Evolutionary conservation across 2,797 vertebrate species (phyloP), one percentile per base, ranked within the genome.

Genomic region (Lepus oiostolus): DNA sequence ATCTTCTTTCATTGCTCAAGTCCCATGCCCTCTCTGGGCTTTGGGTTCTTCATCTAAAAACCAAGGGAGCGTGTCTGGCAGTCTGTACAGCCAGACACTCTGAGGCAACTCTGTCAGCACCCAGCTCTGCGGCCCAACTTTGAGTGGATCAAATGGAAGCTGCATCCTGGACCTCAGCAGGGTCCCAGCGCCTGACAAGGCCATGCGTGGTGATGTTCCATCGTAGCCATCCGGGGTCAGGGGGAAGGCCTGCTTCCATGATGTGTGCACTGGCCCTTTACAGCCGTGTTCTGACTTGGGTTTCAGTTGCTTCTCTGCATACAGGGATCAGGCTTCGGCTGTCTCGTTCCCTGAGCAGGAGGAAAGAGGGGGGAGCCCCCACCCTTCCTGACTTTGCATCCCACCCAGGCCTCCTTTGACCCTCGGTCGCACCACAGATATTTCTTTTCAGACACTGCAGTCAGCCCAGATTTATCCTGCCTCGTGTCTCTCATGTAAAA

Each of bases 401-500:
- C 58, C 58, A 91, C 88, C 50, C 42, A 80, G 54, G 58, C 11
- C 72, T 90, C 65, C 82, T 90, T 62, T 96, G 97, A 96, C 96
- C 94, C 90, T 74, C 81, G 90, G 84, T 83, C 9, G 0, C 63
- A 94, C 79, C 90, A 94, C 90, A 82, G 84, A 88, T 95, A 96
- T 96, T 95, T 94, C 95, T 96, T 95, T 94, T 93, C 85, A 93
- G 94, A 82, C 52, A 32, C 92, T 81, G 82, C 92, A 96, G 97
- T 93, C 93, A 94, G 94, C 76, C 62, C 76, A 91, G 94, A 96
- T 97, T 97, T 94, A 95, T 96, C 94, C 92, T 0, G 32, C 93
- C 92, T 96, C 54, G 3, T 92, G 85, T 96, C 86, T 95, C 94
- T 97, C 97, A 97, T 97, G 97, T 95, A 97, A 97, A 97, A 97